Base-by-base conservation (phyloP, 2,797 vertebrate genomes). In the Tachyglossus aculeatus region DNA sequence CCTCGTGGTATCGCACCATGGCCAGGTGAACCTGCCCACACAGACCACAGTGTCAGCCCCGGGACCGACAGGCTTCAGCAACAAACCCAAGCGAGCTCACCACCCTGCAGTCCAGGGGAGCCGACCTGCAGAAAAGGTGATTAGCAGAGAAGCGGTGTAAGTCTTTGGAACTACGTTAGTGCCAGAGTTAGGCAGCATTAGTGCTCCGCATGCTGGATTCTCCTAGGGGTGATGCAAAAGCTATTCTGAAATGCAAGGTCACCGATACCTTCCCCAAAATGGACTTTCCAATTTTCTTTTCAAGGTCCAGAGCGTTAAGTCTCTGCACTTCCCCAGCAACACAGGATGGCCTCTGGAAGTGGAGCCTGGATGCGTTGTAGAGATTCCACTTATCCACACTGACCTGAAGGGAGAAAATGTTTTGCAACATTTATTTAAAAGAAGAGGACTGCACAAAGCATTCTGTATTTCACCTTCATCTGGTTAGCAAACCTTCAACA, bases 1-100 rank as follows among this genome's bases (percentile, higher is more conserved):
- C 97, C 74, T 99, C 97, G 0, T 99, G 97, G 86, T 99, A 99
- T 18, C 94, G 95, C 43, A 97, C 97, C 96, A 98, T 95, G 48
- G 96, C 98, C 85, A 99, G 85, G 85, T 99, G 97, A 39, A 99
- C 98, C 98, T 99, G 65, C 4, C n/a, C 77, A 39, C 29, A 59
- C 31, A 56, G 48, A 75, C 2, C 1, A 9, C 1, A 7, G n/a
- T 9, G 32, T 77, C 13, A 48, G 50, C 34, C 41, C 0, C 31
- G 52, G 19, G 50, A 3, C 45, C 55, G 44, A 52, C 33, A 37
- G 32, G 38, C 41, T 3, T 0, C 15, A 12, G 33, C 47, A 69
- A 39, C 13, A 21, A 19, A 21, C 19, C n/a, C n/a, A 48, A 48
- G 25, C 24, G 5, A 29, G 12, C 24, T 48, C 27, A 31, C n/a